Evolutionary conservation across 2,888 invertebrate genomes (phyloP), one percentile per base, ranked within the genome.

Genomic region (Caenorhabditis zanzibari): DNA sequence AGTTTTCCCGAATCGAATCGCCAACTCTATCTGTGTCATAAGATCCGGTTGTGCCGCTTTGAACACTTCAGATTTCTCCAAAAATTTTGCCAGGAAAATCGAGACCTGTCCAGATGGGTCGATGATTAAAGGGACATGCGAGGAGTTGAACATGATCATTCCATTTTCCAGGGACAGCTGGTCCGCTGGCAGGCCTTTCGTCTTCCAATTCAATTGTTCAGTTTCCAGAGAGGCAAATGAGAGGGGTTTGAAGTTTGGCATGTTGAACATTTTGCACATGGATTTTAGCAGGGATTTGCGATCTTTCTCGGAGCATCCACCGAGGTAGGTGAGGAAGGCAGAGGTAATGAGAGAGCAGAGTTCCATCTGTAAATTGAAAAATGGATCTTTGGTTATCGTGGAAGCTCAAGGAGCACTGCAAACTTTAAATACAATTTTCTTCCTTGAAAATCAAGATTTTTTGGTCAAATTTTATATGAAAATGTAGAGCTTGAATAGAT

Each of bases 201-300:
- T 95, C 92, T 96, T 95, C 96, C 97, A 97, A 86, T 95, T 95
- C 64, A 97, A 93, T 85, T 95, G 95, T 89, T 96, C 96, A 82
- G 95, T 94, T 93, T 96, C 96, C 0, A 94, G 94, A 59, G 90
- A 82, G n/a, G 88, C 86, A 59, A 92, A 92, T 9, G 79, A 68
- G 24, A 90, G 81, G 0, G 90, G 85, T 56, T 90, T 87, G 81
- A 92, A 92, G n/a, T 82, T 73, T n/a, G 69, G 68, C 56, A 87
- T 71, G 24, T 82, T 80, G 58, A 87, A 79, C 47, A 87, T 75
- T 54, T 82, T 75, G 32, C 69, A 76, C 56, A 86, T 79, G n/a
- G 84, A 61, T 44, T 79, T 82, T n/a, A 86, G 66, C n/a, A 76
- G 61, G 10, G 76, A 77, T 16, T 82, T 69, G 26, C 89, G 44